phyloP scores from a whole-genome alignment of 2,888 invertebrate species.

The Chorisops tibialis region DNA sequence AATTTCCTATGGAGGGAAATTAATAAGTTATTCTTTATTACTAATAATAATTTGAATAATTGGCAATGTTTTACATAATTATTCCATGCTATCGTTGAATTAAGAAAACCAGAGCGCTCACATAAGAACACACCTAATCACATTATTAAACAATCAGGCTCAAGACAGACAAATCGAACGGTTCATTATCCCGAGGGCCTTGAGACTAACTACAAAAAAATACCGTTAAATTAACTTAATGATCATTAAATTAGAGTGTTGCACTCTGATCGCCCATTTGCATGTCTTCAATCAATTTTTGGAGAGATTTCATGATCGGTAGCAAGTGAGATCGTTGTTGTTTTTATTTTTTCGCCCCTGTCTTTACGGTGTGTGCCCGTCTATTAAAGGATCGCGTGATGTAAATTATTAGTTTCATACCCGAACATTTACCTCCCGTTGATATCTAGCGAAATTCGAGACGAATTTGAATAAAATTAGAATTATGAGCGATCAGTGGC shows the following conservation, averaged over 20 bases:
- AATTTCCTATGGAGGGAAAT: no score
- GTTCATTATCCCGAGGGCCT: background rate
- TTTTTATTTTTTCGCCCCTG: background rate
- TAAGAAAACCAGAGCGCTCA: no score
- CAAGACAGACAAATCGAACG: background rate
- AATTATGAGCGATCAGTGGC: constrained; percentile 6
- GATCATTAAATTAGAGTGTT: constrained; percentile 26
- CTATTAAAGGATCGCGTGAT: constrained; percentile 20
- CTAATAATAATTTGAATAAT: no score
- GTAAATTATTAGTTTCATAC: constrained; percentile 6
- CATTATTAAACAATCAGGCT: background rate
- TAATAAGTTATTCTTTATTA: no score
- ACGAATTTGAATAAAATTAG: constrained; percentile 10
- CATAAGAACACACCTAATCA: background rate
- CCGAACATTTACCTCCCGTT: background rate
- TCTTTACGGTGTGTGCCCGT: no score
- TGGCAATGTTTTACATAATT: no score
- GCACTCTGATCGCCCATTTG: constrained; percentile 29
- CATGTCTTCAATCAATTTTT: constrained; percentile 30
- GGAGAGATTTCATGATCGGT: constrained; percentile 23
- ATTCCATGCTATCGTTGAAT: no score
- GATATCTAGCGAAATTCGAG: background rate
- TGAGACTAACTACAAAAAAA: constrained; percentile 14
- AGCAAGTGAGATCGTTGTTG: constrained; percentile 8
- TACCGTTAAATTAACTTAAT: constrained; percentile 32